Percentiles rank a stretch among this genome's conserved stretches.
These are phyloP conservation scores for Vicugna pacos DNA, from an alignment of 2,113 vertebrate genomes.

Conservation along the genomic window DNA sequence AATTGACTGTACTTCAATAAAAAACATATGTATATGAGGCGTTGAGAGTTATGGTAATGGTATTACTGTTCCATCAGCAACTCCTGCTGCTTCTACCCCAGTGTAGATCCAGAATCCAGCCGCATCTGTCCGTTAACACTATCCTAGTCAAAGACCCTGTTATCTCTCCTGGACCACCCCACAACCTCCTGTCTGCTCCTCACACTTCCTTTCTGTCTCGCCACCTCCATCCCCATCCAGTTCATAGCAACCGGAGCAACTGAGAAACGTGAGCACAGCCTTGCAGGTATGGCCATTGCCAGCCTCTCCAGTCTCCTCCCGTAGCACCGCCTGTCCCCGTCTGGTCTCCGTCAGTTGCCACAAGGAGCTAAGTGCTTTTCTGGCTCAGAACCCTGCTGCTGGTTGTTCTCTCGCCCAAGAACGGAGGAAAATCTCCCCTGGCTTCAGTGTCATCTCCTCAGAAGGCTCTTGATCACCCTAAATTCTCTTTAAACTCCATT, in stretches of 20 bases:
- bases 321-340: too few relatives aligned
- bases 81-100: neutral
- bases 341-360: neutral
- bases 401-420: neutral
- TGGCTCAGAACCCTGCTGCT: neutral
- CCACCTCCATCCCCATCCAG: neutral
- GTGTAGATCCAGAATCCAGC: neutral
- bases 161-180: neutral
- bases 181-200: neutral
- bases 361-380: neutral
- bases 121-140: neutral
- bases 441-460: neutral
- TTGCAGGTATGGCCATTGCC: neutral
- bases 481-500: neutral
- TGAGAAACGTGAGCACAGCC: neutral
- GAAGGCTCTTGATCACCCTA: neutral
- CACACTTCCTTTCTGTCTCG: neutral
- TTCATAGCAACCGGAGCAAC: neutral
- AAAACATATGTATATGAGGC: too few relatives aligned
- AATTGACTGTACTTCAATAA: too few relatives aligned
- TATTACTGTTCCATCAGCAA: neutral
- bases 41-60: neutral
- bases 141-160: neutral
- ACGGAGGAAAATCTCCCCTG: neutral
- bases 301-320: neutral